Evolutionary conservation across 2,797 vertebrate genomes (phyloP).

Genomic region (Serranus cabrilla): DNA sequence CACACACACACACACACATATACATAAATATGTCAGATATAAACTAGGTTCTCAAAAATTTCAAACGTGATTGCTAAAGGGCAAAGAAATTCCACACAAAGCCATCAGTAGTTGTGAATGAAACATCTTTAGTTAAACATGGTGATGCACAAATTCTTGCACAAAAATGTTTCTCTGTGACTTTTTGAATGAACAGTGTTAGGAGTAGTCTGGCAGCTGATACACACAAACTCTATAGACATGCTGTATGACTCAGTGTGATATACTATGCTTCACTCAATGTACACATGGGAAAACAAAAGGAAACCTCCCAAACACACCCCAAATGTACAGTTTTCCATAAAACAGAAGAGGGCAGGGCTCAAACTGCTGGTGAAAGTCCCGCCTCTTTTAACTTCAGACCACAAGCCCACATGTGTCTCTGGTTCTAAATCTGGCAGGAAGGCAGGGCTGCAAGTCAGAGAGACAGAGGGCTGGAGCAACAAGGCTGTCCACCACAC

Average conservation of each 20-base stretch:
- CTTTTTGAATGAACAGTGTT: too few species aligned
- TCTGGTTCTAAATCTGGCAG: conserved; percentile 88
- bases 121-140: background rate
- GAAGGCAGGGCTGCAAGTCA: conserved; percentile 79
- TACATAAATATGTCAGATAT: background rate
- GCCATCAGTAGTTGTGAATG: background rate
- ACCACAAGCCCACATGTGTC: conserved; percentile 73
- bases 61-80: conserved; percentile 1
- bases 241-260: background rate
- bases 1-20: background rate
- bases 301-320: background rate
- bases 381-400: conserved; percentile 72
- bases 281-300: background rate
- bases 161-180: too few species aligned
- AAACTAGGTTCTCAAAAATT: background rate
- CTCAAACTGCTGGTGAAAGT: conserved; percentile 32
- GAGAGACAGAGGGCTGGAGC: conserved; percentile 65
- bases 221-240: background rate
- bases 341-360: conserved; percentile 17
- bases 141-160: background rate
- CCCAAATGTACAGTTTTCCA: background rate
- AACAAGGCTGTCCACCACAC: conserved; percentile 35
- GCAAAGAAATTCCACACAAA: background rate
- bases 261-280: background rate
- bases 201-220: too few species aligned